These are phyloP conservation scores for Daptonema setosum DNA, from an alignment of 2,888 invertebrate species.

Conservation along the genomic window DNA sequence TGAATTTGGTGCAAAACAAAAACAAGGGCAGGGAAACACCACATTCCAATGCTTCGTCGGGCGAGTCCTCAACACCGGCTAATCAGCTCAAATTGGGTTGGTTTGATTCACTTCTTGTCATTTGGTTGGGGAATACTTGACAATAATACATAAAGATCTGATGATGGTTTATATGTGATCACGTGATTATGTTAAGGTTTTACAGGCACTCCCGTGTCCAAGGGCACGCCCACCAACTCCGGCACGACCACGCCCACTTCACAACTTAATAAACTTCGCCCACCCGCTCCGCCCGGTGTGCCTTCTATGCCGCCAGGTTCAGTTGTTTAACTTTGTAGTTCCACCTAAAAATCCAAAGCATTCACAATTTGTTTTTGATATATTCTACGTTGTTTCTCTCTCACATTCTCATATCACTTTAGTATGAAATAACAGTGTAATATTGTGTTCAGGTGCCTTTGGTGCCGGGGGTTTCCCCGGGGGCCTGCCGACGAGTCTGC, in stretches of 20 bases:
- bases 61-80: slow-evolving; percentile 11
- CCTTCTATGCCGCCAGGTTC: not conserved
- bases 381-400: not conserved
- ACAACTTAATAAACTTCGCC: slow-evolving; percentile 7
- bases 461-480: not conserved
- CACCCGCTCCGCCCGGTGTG: not conserved
- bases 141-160: too few species aligned
- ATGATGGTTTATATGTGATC: too few species aligned
- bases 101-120: too few species aligned
- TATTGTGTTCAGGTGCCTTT: not conserved
- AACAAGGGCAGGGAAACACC: slow-evolving; percentile 7
- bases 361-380: not conserved
- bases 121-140: too few species aligned
- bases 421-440: too few species aligned
- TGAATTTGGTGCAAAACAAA: slow-evolving; percentile 4
- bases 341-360: too few species aligned
- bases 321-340: too few species aligned
- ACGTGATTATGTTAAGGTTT: too few species aligned
- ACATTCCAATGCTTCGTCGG: slow-evolving; percentile 15
- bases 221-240: slow-evolving; percentile 55
- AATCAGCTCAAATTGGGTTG: too few species aligned
- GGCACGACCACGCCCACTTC: slow-evolving; percentile 25
- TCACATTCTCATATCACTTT: not conserved
- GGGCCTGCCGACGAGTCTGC: not conserved
- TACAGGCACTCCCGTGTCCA: slow-evolving; percentile 70